Evolutionary conservation across 2,113 vertebrate genomes (phyloP).

Genomic region (Opisthocomus hoazin): DNA sequence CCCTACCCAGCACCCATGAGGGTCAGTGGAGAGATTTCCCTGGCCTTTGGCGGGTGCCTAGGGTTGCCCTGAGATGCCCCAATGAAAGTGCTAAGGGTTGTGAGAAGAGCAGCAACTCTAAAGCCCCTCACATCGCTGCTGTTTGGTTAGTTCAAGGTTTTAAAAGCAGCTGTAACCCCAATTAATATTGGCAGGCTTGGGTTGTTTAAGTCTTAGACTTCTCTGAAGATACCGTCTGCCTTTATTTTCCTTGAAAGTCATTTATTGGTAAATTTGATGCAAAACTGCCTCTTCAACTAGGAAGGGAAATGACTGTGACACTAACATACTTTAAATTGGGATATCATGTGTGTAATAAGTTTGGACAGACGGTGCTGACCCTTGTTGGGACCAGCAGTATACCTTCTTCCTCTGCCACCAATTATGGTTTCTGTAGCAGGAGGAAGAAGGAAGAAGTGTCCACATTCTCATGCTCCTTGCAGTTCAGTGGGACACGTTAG

Average conservation of each 20-base stretch:
- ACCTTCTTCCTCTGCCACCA: neutral
- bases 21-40: neutral
- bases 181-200: neutral
- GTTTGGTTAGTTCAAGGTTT: neutral
- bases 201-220: neutral
- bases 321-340: neutral
- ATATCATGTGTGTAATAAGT: neutral
- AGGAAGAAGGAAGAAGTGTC: neutral
- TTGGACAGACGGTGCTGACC: neutral
- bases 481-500: accelerated
- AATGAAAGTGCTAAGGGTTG: neutral
- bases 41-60: neutral
- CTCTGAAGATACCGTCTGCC: neutral
- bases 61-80: neutral
- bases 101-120: neutral
- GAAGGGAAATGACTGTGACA: neutral
- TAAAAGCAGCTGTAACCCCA: neutral
- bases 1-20: neutral
- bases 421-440: neutral
- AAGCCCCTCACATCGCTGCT: neutral
- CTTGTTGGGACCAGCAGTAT: neutral
- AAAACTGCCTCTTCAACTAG: neutral
- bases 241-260: neutral
- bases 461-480: neutral
- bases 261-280: neutral